These are phyloP conservation scores for Wiebesia pumilae DNA, from an alignment of 1,140 invertebrate genomes.

Conservation along the genomic window DNA sequence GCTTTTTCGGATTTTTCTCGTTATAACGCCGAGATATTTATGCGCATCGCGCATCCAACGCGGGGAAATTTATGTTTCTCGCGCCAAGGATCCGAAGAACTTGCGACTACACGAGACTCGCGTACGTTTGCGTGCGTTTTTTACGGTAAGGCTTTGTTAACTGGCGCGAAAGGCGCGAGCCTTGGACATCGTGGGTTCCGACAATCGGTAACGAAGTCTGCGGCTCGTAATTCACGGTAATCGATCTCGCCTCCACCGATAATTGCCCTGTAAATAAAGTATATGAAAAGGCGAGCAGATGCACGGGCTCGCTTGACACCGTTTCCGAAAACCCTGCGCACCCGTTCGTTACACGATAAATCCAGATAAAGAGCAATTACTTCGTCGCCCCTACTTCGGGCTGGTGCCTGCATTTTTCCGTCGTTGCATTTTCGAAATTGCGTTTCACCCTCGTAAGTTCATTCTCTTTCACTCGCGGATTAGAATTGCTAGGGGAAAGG, in stretches of 20 bases:
- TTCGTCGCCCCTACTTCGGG: too few relatives aligned
- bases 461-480: too few relatives aligned
- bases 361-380: not conserved
- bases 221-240: not conserved
- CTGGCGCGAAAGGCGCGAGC: not conserved
- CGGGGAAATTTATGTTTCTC: not conserved
- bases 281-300: not conserved
- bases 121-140: not conserved
- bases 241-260: not conserved
- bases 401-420: too few relatives aligned
- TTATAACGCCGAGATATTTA: not conserved
- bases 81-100: not conserved
- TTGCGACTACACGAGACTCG: not conserved
- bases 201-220: not conserved
- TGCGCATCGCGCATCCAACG: not conserved
- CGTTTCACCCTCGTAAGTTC: too few relatives aligned
- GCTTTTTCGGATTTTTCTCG: not conserved
- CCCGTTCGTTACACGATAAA: not conserved
- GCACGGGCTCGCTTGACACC: not conserved
- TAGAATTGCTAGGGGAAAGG: too few relatives aligned
- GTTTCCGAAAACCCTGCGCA: not conserved
- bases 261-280: not conserved
- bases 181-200: not conserved
- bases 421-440: too few relatives aligned
- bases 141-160: not conserved